Evolutionary conservation across 2,113 vertebrate species (phyloP).

Genomic region (Origma solitaria): DNA sequence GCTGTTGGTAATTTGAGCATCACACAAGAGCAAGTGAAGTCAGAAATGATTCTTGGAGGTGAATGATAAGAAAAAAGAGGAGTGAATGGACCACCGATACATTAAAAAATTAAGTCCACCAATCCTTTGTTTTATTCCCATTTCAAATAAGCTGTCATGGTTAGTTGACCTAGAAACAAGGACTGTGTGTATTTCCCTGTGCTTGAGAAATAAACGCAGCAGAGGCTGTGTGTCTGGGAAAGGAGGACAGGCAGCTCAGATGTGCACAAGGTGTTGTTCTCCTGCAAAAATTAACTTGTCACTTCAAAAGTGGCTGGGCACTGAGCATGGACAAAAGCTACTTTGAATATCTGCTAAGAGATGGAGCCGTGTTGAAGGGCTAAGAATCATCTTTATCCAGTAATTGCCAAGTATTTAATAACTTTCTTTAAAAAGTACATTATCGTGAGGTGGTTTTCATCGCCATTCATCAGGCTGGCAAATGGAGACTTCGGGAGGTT

Average conservation of each 20-base stretch:
- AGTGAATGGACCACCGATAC: background rate
- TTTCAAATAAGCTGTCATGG: background rate
- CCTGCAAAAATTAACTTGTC: background rate
- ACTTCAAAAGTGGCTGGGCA: background rate
- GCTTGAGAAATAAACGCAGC: background rate
- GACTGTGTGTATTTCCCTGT: background rate
- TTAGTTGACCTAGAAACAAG: conserved; percentile 2
- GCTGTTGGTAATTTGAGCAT: conserved; percentile 74
- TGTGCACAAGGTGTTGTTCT: background rate
- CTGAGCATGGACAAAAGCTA: background rate
- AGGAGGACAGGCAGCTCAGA: background rate
- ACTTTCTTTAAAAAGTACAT: background rate
- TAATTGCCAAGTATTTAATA: conserved; percentile 32
- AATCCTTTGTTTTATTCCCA: background rate
- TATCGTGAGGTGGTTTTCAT: conserved; percentile 21
- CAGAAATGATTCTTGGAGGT: conserved; percentile 61
- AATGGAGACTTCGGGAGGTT: background rate
- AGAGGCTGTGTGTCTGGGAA: background rate
- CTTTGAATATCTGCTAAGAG: background rate
- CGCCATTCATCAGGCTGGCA: background rate
- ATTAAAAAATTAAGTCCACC: background rate
- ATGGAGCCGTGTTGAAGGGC: conserved; percentile 5
- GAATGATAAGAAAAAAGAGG: conserved; percentile 12
- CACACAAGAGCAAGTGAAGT: conserved; percentile 65
- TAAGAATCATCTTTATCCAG: background rate